These are phyloP conservation scores for Patella depressa DNA, from an alignment of 2,888 invertebrate genomes.

Conservation along the genomic window DNA sequence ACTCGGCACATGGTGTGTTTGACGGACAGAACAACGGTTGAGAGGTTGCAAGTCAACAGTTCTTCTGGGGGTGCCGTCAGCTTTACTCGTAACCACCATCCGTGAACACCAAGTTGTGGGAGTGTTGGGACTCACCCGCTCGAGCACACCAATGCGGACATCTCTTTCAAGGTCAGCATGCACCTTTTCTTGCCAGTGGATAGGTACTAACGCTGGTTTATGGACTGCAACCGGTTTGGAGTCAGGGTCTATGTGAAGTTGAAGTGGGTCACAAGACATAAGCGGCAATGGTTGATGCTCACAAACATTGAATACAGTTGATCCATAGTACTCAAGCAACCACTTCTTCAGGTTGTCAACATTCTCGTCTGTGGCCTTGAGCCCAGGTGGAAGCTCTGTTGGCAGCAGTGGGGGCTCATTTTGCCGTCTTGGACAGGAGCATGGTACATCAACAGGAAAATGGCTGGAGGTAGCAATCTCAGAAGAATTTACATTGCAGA, in stretches of 20 bases:
- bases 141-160: constrained; percentile 33
- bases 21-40: too few relatives aligned
- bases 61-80: too few relatives aligned
- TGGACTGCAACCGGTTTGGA: constrained; percentile 33
- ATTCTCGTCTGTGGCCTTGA: constrained; percentile 28
- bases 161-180: constrained; percentile 31
- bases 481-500: too few relatives aligned
- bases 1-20: constrained; percentile 32
- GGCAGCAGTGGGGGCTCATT: constrained; percentile 23
- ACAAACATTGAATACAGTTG: constrained; percentile 28
- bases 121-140: constrained; percentile 17
- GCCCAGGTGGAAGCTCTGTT: constrained; percentile 24
- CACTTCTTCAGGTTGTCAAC: constrained; percentile 26
- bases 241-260: constrained; percentile 34
- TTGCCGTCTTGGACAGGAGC: constrained; percentile 30
- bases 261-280: constrained; percentile 37
- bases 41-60: too few relatives aligned
- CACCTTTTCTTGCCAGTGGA: constrained; percentile 33
- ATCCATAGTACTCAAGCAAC: constrained; percentile 31
- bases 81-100: background rate
- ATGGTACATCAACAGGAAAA: background rate
- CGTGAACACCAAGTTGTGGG: constrained; percentile 23
- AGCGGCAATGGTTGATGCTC: constrained; percentile 37
- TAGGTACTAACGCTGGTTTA: constrained; percentile 31
- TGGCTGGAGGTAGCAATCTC: too few relatives aligned